These are phyloP conservation scores for Drosophila pachea DNA, from an alignment of 1,140 invertebrate genomes.

Conservation along the genomic window DNA sequence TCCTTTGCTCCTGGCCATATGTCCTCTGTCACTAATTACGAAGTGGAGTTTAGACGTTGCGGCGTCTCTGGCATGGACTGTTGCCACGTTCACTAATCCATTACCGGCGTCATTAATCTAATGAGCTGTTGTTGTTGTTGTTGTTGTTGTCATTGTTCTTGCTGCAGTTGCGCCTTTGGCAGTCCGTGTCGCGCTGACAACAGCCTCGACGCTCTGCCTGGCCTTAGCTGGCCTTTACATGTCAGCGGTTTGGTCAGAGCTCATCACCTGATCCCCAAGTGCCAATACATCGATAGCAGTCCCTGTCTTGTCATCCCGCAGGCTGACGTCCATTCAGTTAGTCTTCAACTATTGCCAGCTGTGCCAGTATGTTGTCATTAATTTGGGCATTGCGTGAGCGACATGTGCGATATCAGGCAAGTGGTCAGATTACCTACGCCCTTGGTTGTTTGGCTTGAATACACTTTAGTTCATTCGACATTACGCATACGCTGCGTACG, in stretches of 20 bases:
- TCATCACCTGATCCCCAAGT: slow-evolving; percentile 67
- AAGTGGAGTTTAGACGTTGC: slow-evolving; percentile 56
- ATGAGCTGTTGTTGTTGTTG: slow-evolving; percentile 58
- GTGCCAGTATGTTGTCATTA: slow-evolving; percentile 31
- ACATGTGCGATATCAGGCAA: slow-evolving; percentile 18
- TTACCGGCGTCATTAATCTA: slow-evolving; percentile 76
- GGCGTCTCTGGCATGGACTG: slow-evolving; percentile 53
- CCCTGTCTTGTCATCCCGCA: slow-evolving; percentile 27
- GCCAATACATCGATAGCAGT: slow-evolving; percentile 59
- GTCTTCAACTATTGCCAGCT: slow-evolving; percentile 33
- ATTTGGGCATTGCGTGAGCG: slow-evolving; percentile 43
- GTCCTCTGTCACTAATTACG: slow-evolving; percentile 71
- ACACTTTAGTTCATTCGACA: slow-evolving; percentile 3
- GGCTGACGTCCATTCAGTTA: slow-evolving; percentile 41
- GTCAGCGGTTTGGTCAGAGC: slow-evolving; percentile 55
- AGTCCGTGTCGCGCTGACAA: slow-evolving; percentile 52
- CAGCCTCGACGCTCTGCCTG: slow-evolving; percentile 39
- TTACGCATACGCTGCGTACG: slow-evolving; percentile 9
- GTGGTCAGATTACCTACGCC: not conserved
- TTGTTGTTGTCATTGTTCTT: slow-evolving; percentile 18
- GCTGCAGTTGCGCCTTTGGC: slow-evolving; percentile 35
- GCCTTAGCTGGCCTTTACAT: slow-evolving; percentile 59
- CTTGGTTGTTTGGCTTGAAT: not conserved
- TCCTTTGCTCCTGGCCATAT: slow-evolving; percentile 10
- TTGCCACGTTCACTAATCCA: slow-evolving; percentile 69